A percentile compares a stretch with the other conserved stretches of the same genome.
These are phyloP conservation scores for Talpa occidentalis DNA, from an alignment of 2,113 vertebrate genomes.

Conservation along the genomic window DNA sequence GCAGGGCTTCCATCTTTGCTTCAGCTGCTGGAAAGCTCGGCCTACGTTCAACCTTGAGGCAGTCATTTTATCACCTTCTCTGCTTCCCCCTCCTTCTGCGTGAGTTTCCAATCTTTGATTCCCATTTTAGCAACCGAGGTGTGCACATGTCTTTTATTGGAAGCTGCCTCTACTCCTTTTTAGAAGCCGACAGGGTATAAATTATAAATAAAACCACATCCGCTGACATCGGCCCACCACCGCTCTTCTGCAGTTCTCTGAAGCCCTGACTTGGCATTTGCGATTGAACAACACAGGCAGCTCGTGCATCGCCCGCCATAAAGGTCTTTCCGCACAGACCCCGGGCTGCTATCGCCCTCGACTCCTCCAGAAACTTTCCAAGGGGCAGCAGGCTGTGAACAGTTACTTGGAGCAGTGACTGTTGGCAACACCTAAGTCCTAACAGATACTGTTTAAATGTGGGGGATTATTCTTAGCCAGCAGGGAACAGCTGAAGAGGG, in stretches of 20 bases:
- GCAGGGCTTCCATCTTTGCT: neutral
- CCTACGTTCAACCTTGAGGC: neutral
- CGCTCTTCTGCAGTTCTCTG: neutral
- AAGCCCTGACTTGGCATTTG: neutral
- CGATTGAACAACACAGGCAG: neutral
- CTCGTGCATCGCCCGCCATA: too few species aligned
- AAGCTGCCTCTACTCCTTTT: neutral
- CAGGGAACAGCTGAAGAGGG: neutral
- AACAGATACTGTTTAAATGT: neutral
- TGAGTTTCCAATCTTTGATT: neutral
- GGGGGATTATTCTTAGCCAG: neutral
- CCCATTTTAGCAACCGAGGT: slow-evolving; percentile 21
- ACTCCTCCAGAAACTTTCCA: neutral
- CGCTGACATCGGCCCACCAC: neutral
- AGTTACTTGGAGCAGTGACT: neutral
- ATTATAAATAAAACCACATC: slow-evolving; percentile 68
- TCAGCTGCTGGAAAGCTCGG: neutral
- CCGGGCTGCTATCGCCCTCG: neutral
- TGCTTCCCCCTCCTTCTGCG: neutral
- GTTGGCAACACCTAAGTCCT: neutral
- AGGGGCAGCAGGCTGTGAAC: neutral
- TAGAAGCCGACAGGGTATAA: slow-evolving; percentile 33
- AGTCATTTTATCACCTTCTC: neutral
- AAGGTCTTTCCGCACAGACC: neutral
- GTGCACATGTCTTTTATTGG: slow-evolving; percentile 20